Evolutionary conservation across 2,797 vertebrate genomes (phyloP).

Genomic region (Limosa lapponica): DNA sequence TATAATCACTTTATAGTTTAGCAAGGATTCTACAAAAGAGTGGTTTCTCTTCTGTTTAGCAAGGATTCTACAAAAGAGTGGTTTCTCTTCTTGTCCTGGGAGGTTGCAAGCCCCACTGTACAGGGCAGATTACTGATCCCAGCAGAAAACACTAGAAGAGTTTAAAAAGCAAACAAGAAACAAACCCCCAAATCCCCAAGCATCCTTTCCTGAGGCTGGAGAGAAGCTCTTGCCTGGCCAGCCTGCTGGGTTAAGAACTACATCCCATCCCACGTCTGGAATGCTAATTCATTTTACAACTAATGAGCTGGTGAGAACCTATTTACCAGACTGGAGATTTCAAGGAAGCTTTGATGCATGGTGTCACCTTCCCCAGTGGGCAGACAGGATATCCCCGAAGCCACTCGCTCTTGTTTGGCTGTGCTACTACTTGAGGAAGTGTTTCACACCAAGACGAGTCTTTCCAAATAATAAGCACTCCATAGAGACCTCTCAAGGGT

Average conservation of each 20-base stretch:
- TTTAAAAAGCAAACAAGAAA: constrained; percentile 6
- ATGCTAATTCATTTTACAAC: constrained; percentile 28
- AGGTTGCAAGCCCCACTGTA: not conserved
- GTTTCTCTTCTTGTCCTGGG: not conserved
- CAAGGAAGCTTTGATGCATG: not conserved
- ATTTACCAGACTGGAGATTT: not conserved
- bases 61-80: not conserved
- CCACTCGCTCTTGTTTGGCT: not conserved
- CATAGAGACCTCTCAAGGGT: not conserved
- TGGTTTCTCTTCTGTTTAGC: not conserved
- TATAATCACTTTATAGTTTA: too few species aligned
- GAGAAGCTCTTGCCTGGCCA: not conserved
- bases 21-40: not conserved
- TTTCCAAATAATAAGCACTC: not conserved
- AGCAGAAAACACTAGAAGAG: not conserved
- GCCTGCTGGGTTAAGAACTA: not conserved
- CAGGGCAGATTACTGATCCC: not conserved
- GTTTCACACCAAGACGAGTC: constrained; percentile 9
- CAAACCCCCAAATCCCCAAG: not conserved
- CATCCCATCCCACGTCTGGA: not conserved
- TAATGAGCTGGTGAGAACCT: constrained; percentile 2
- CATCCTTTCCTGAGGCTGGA: not conserved
- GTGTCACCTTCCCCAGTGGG: not conserved
- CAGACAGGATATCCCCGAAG: constrained; percentile 11
- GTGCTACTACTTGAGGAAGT: not conserved